These are phyloP conservation scores for Pelosia muscerda DNA, from an alignment of 2,888 invertebrate species.

Conservation along the genomic window DNA sequence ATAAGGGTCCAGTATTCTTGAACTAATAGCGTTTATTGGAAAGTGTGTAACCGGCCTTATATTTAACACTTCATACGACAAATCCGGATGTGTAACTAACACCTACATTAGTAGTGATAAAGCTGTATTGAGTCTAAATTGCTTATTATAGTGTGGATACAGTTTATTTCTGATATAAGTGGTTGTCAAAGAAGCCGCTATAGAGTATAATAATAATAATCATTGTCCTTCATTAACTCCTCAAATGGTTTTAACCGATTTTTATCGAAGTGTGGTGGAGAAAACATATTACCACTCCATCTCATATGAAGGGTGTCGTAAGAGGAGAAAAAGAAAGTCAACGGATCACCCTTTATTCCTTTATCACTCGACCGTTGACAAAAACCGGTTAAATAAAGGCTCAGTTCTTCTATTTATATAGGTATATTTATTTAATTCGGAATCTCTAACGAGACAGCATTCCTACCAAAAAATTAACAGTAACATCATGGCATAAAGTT, in stretches of 20 bases:
- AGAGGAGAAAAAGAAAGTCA: not conserved
- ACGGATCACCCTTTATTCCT: no score
- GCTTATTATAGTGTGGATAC: constrained; percentile 22
- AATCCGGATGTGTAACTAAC: constrained; percentile 29
- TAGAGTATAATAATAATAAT: not conserved
- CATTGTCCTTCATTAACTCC: not conserved
- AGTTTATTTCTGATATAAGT: constrained; percentile 2
- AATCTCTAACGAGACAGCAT: not conserved
- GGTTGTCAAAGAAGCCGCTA: not conserved
- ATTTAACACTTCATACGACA: constrained; percentile 34
- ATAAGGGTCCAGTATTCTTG: not conserved
- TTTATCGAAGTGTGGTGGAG: no score
- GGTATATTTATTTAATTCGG: not conserved
- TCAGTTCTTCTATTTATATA: no score
- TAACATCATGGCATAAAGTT: not conserved
- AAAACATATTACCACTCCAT: no score
- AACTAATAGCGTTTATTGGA: constrained; percentile 30
- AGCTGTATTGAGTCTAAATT: constrained; percentile 24
- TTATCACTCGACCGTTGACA: no score
- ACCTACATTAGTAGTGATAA: constrained; percentile 21
- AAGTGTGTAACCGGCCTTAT: constrained; percentile 31
- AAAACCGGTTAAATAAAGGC: not conserved
- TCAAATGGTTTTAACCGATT: no score
- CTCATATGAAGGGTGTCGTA: no score
- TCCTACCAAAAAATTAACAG: not conserved